Conservation (phyloP, 1,140 invertebrate genomes). For the Orchesella cincta region DNA sequence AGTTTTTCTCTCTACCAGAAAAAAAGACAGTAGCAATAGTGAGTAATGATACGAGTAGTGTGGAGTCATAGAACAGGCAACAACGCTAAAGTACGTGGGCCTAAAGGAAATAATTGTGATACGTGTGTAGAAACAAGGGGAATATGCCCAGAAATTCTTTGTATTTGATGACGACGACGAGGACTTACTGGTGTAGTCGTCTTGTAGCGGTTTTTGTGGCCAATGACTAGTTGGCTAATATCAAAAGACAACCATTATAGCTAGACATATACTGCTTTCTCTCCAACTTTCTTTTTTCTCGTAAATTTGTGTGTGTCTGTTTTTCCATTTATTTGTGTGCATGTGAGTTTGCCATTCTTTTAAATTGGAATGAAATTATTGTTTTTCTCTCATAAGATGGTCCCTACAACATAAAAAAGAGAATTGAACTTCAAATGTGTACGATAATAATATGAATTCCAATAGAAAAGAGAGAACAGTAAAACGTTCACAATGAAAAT, state of each 20-base stretch:
- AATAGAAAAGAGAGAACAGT: background rate
- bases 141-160: too few species aligned
- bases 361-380: slow-evolving; percentile 9
- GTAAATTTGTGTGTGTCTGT: background rate
- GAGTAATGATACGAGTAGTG: background rate
- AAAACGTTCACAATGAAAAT: too few species aligned
- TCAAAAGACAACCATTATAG: background rate
- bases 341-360: background rate
- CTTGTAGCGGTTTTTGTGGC: background rate
- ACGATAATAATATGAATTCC: background rate
- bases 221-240: slow-evolving; percentile 15
- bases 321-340: background rate
- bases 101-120: background rate
- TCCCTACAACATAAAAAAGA: background rate
- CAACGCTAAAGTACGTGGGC: background rate
- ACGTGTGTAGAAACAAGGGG: too few species aligned
- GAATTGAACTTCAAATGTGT: slow-evolving; percentile 1
- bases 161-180: background rate
- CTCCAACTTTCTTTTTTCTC: background rate
- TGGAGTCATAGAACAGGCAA: background rate
- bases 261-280: slow-evolving; percentile 17
- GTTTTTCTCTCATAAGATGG: background rate
- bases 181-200: background rate
- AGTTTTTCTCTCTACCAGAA: background rate
- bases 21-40: background rate